A percentile compares a stretch with the other conserved stretches of the same genome.
These are phyloP conservation scores for Zosterops japonicus DNA, from an alignment of 2,113 vertebrate species.

Conservation along the genomic window DNA sequence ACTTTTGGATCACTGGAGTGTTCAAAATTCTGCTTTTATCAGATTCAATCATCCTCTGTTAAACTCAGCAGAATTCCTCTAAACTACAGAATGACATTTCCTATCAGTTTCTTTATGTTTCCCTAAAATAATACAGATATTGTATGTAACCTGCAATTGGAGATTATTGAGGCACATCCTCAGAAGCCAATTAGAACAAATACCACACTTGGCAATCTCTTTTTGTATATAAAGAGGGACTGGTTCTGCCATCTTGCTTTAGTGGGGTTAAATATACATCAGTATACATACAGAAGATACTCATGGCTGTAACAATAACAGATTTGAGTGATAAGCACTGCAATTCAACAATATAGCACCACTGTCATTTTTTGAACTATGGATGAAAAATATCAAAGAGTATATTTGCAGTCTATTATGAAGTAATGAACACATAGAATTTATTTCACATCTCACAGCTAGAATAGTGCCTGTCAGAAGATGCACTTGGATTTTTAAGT, in stretches of 20 bases:
- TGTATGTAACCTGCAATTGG: neutral
- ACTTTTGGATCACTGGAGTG: neutral
- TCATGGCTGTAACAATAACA: neutral
- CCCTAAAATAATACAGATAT: neutral
- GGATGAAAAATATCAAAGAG: neutral
- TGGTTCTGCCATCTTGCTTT: neutral
- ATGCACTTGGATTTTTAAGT: neutral
- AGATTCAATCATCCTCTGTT: neutral
- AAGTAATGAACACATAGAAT: neutral
- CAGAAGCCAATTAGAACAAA: neutral
- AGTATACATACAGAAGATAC: neutral
- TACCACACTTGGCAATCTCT: neutral
- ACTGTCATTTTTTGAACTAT: neutral
- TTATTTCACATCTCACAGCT: neutral
- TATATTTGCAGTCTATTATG: neutral
- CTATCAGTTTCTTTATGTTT: neutral
- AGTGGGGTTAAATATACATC: neutral
- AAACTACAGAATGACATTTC: neutral
- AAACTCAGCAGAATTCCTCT: neutral
- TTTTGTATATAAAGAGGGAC: neutral
- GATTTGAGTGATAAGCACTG: neutral
- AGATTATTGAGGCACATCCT: neutral
- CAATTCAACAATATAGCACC: neutral
- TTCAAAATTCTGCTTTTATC: neutral
- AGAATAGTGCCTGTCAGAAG: neutral